A percentile compares a stretch with the other conserved stretches of the same genome.
Conservation (phyloP, 1,140 invertebrate species). For the Drosophila tristis region DNA sequence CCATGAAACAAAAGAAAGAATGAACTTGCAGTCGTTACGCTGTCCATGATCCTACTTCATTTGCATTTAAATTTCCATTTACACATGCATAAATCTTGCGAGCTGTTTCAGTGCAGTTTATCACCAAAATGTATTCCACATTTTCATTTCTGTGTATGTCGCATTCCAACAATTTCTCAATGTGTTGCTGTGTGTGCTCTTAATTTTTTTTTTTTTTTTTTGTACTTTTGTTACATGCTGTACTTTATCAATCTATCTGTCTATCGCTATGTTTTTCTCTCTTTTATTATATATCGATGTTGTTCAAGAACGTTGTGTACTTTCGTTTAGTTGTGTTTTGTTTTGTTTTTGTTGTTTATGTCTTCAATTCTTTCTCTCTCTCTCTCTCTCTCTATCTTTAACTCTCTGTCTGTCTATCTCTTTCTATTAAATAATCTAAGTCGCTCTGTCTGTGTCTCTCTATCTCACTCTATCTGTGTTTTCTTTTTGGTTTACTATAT, state of each 20-base stretch:
- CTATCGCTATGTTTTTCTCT: conserved; percentile 23
- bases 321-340: conserved; percentile 49
- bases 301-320: conserved; percentile 59
- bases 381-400: conserved; percentile 49
- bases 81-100: too few species aligned
- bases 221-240: conserved; percentile 11
- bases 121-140: too few species aligned
- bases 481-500: conserved; percentile 54
- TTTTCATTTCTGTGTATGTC: too few species aligned
- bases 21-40: too few species aligned
- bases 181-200: conserved; percentile 1
- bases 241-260: conserved; percentile 22
- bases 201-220: neutral
- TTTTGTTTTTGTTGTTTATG: conserved; percentile 24
- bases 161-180: neutral
- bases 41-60: too few species aligned
- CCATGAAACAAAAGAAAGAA: too few species aligned
- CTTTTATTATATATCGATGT: conserved; percentile 51
- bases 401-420: conserved; percentile 41
- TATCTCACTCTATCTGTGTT: conserved; percentile 63
- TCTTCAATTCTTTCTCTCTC: conserved; percentile 27
- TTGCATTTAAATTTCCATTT: too few species aligned
- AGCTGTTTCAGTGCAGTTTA: too few species aligned
- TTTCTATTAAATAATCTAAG: conserved; percentile 47
- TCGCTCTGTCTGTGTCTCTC: conserved; percentile 63